A percentile compares a stretch with the other conserved stretches of the same genome.
Conservation (phyloP, 2,113 vertebrate species). For the Vidua chalybeata region DNA sequence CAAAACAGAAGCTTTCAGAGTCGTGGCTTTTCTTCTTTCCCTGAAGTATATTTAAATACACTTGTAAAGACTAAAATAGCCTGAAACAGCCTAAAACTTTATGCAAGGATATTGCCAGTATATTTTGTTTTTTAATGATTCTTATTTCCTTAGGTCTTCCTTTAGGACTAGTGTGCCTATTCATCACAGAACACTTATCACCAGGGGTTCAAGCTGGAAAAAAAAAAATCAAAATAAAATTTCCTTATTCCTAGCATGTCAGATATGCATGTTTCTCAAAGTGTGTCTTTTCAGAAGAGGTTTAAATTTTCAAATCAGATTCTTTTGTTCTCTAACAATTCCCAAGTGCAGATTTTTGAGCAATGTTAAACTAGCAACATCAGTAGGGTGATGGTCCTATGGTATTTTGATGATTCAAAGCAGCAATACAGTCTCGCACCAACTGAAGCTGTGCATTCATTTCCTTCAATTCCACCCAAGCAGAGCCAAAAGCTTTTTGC, state of each 20-base stretch:
- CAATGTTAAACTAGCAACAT: not conserved
- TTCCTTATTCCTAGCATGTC: not conserved
- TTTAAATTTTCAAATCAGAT: not conserved
- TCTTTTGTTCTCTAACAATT: not conserved
- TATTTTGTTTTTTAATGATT: not conserved
- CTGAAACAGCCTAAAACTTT: not conserved
- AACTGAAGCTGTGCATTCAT: not conserved
- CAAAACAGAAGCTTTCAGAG: not conserved
- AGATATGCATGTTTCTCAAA: not conserved
- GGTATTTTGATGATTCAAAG: not conserved
- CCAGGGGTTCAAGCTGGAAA: not conserved
- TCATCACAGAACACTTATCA: no score
- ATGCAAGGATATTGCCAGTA: not conserved
- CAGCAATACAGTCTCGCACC: not conserved
- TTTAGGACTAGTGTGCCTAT: not conserved
- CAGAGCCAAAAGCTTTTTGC: not conserved
- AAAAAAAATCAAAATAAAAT: not conserved
- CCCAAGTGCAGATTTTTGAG: not conserved
- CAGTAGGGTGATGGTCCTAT: not conserved
- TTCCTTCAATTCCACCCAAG: not conserved
- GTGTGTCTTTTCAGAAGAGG: not conserved
- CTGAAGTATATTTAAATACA: not conserved
- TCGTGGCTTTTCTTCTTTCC: accelerated
- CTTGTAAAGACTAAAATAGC: not conserved
- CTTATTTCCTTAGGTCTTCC: not conserved